Conservation (phyloP, 2,888 invertebrate genomes). For the Acleris holmiana region DNA sequence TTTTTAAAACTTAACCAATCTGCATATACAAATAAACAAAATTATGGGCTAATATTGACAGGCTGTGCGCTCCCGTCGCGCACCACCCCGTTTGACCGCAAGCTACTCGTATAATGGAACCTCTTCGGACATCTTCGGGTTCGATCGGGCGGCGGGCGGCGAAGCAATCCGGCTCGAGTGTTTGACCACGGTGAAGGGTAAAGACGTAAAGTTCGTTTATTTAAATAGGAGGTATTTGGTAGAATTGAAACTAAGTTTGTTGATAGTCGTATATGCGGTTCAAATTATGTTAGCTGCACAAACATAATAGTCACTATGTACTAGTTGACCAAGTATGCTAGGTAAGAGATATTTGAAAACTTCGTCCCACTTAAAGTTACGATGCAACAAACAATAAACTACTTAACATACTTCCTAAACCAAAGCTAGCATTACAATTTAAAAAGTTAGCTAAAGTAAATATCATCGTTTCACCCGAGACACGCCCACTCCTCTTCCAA, state of each 20-base stretch:
- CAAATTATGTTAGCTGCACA: too few relatives aligned
- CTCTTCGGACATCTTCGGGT: slow-evolving; percentile 14
- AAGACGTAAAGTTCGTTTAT: slow-evolving; percentile 17
- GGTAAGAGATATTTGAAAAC: too few relatives aligned
- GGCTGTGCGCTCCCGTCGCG: slow-evolving; percentile 5
- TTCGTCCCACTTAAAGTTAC: too few relatives aligned
- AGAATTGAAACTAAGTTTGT: slow-evolving; percentile 1
- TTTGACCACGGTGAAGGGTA: slow-evolving; percentile 31
- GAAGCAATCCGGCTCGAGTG: slow-evolving; percentile 30
- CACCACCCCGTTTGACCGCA: slow-evolving; percentile 21
- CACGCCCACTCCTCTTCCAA: too few relatives aligned
- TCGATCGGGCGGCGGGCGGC: slow-evolving; percentile 6
- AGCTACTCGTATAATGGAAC: slow-evolving; percentile 22
- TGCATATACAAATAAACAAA: slow-evolving; percentile 3
- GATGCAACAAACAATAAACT: too few relatives aligned
- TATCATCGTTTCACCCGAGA: too few relatives aligned
- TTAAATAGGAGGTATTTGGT: slow-evolving; percentile 23
- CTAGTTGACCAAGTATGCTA: too few relatives aligned
- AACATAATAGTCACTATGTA: too few relatives aligned
- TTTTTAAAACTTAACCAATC: not conserved
- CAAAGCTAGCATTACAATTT: too few relatives aligned
- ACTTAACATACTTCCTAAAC: too few relatives aligned
- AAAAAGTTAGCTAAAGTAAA: too few relatives aligned
- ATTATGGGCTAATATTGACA: slow-evolving; percentile 17
- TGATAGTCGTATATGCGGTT: too few relatives aligned